Evolutionary conservation across 1,140 invertebrate genomes (phyloP), one percentile per base, ranked within the genome.

Genomic region (Plodia interpunctella): DNA sequence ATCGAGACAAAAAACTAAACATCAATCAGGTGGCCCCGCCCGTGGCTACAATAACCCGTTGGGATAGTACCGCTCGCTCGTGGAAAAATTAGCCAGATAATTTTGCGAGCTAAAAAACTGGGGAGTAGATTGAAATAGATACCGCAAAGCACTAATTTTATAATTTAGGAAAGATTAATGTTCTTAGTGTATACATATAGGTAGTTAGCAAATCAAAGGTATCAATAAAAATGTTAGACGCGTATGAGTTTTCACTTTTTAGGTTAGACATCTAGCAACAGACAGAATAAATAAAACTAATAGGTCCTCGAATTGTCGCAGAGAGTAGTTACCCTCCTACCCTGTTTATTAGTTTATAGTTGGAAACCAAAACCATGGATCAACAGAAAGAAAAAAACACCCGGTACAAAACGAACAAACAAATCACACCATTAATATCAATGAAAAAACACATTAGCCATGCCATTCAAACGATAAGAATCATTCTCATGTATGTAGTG

Each of bases 21-120:
- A 68, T 75, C 71, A 74, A 76, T 75, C 60, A 70, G 49, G 51
- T 21, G 35, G 63, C 68, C 60, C 65, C 70, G 72, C 77, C 77
- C 66, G 59, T 60, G 63, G 55, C 60, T 44, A 2, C 38, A 44
- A 44, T 44, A 44, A n/a, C 59, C 49, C 62, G 57, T 68, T 67
- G 67, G 70, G 69, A 72, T 66, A 60, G 65, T 25, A 57, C 58
- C 63, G 59, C 59, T 54, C 61, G 60, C 18, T 66, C 69, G 30
- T 6, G 38, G 0, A 15, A 44, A 44, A 44, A 44, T 3, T 44
- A n/a, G 15, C 5, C 15, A 44, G 38, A 44, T 44, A 15, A 44
- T 44, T 44, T 44, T 2, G 38, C 9, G 38, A 44, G 38, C 38
- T 15, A 44, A 44, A 35, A 35, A 44, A 4, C n/a, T 44, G 5